These are phyloP conservation scores for Centropus bengalensis DNA, from an alignment of 2,113 vertebrate genomes.

Conservation along the genomic window DNA sequence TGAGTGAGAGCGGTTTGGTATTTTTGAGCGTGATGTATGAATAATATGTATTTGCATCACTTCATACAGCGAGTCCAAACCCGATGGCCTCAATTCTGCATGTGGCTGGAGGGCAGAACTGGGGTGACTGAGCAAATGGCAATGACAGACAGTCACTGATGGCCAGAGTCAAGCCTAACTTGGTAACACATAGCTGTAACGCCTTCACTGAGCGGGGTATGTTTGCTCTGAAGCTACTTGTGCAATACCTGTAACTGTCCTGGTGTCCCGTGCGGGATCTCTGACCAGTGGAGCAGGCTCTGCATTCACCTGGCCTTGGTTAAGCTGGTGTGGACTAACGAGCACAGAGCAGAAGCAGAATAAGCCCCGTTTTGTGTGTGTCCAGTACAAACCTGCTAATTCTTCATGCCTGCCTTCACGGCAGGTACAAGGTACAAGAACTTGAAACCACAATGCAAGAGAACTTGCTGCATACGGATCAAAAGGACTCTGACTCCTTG, in stretches of 20 bases:
- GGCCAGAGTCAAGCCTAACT: not conserved
- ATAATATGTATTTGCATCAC: not conserved
- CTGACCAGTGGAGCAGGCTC: not conserved
- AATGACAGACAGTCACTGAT: not conserved
- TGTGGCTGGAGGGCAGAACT: not conserved
- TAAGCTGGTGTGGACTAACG: not conserved
- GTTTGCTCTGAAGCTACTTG: not conserved
- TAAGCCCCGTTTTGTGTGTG: not conserved
- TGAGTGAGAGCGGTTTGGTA: not conserved
- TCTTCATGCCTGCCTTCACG: not conserved
- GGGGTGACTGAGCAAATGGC: not conserved
- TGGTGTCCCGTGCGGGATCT: not conserved
- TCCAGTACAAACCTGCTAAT: not conserved
- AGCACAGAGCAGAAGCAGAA: not conserved
- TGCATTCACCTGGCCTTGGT: not conserved
- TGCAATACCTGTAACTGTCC: not conserved
- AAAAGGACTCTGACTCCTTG: not conserved
- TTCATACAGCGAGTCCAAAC: not conserved
- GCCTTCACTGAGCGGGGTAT: not conserved
- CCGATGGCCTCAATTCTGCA: not conserved
- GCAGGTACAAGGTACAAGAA: not conserved
- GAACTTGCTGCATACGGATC: not conserved
- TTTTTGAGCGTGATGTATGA: not conserved
- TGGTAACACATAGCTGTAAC: not conserved
- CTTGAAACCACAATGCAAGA: not conserved